These are phyloP conservation scores for Opisthocomus hoazin DNA, from an alignment of 2,113 vertebrate species.

Conservation along the genomic window DNA sequence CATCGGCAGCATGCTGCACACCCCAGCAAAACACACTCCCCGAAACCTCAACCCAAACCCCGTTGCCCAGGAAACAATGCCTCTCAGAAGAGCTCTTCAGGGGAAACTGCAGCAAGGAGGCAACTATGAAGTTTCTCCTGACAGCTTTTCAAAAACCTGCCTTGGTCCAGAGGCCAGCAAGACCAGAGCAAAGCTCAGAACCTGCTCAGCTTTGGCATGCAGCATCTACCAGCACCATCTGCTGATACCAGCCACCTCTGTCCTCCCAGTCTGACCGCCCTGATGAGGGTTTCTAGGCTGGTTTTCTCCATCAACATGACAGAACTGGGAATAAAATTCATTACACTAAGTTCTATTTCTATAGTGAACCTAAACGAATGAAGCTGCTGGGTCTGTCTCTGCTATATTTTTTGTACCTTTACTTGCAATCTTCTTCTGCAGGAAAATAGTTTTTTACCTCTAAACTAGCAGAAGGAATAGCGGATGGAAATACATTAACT, in stretches of 20 bases:
- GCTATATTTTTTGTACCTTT: not conserved
- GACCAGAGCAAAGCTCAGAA: rapidly evolving
- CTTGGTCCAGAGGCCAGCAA: rapidly evolving
- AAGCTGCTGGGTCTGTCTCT: not conserved
- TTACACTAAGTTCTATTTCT: not conserved
- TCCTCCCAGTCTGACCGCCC: rapidly evolving
- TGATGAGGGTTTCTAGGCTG: rapidly evolving
- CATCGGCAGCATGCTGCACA: not conserved
- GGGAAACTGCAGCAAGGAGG: not conserved
- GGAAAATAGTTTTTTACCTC: not conserved
- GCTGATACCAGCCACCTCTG: not conserved
- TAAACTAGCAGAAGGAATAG: not conserved
- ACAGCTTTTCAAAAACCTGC: not conserved
- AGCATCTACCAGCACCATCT: constrained; percentile 18
- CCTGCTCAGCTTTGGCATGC: not conserved
- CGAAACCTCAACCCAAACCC: not conserved
- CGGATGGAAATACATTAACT: not conserved
- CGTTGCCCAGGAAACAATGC: not conserved
- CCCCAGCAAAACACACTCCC: not conserved
- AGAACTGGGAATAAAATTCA: not conserved
- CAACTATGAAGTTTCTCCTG: not conserved
- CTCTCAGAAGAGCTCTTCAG: not conserved
- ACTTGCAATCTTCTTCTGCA: not conserved
- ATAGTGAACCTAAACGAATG: rapidly evolving
- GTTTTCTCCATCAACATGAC: not conserved